Conservation (phyloP, 2,888 invertebrate species). For the Leucophora obtusa region DNA sequence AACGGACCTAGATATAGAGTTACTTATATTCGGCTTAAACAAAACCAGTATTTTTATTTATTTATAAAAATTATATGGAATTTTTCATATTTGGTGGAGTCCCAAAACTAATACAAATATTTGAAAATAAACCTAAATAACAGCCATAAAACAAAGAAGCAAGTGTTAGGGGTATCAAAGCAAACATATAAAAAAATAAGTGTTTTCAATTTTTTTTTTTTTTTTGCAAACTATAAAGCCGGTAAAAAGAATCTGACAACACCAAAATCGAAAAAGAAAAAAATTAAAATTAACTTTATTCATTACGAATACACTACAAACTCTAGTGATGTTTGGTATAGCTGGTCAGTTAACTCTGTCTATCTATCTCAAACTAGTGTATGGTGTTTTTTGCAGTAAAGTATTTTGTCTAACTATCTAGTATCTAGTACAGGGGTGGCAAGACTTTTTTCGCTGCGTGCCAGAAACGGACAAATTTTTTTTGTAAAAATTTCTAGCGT, state of each 20-base stretch:
- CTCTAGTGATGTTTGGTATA: slow-evolving; percentile 4
- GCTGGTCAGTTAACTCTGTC: slow-evolving; percentile 35
- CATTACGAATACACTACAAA: slow-evolving; percentile 15
- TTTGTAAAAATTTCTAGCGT: no score
- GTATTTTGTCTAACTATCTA: slow-evolving; percentile 8
- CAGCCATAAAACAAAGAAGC: slow-evolving; percentile 38
- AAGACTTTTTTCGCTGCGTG: no score
- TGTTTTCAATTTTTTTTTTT: slow-evolving; percentile 26
- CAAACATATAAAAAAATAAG: slow-evolving; percentile 36
- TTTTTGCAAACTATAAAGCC: slow-evolving; percentile 34
- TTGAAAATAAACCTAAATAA: slow-evolving; percentile 22
- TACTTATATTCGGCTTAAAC: slow-evolving; percentile 1
- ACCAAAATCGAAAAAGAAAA: not conserved
- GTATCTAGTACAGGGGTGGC: no score
- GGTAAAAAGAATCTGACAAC: slow-evolving; percentile 50
- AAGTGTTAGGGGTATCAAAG: slow-evolving; percentile 35
- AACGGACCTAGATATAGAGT: not conserved
- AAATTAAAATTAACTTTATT: slow-evolving; percentile 19
- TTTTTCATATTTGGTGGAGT: slow-evolving; percentile 43
- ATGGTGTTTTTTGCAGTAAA: not conserved
- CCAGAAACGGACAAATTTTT: no score
- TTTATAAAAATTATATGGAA: slow-evolving; percentile 28
- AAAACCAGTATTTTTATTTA: slow-evolving; percentile 1
- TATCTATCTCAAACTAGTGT: not conserved
- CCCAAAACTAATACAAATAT: slow-evolving; percentile 10